These are phyloP conservation scores for Phalera bucephala DNA, from an alignment of 2,888 invertebrate genomes.

Conservation along the genomic window DNA sequence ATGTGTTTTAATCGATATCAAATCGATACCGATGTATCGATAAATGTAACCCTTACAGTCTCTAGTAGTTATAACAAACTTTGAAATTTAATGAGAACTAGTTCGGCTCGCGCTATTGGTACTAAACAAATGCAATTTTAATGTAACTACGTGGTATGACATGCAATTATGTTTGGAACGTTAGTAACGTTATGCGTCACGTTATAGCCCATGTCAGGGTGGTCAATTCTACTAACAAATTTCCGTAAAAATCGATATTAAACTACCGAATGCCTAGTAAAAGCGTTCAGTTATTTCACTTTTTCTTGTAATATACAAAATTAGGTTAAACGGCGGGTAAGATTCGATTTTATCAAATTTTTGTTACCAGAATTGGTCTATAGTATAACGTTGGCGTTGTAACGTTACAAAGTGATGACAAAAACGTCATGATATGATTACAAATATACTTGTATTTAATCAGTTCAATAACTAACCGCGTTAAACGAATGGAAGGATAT, in stretches of 20 bases:
- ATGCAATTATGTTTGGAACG: conserved; percentile 36
- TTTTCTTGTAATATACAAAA: too few species aligned
- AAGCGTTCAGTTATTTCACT: too few species aligned
- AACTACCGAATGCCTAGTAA: too few species aligned
- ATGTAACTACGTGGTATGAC: conserved; percentile 63
- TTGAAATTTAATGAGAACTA: conserved; percentile 64
- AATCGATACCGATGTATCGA: conserved; percentile 29
- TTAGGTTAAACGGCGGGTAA: too few species aligned
- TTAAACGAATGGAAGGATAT: conserved; percentile 62
- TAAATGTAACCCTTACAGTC: conserved; percentile 41
- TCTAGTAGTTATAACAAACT: conserved; percentile 52
- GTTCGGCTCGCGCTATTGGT: conserved; percentile 73
- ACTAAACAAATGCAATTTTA: conserved; percentile 76
- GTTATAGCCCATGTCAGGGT: conserved; percentile 18
- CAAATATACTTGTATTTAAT: conserved; percentile 31
- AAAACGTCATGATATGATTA: conserved; percentile 26
- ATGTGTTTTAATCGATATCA: conserved; percentile 35
- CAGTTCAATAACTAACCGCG: conserved; percentile 33
- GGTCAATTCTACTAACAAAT: too few species aligned
- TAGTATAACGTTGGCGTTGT: not conserved
- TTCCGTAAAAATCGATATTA: too few species aligned
- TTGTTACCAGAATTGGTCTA: too few species aligned
- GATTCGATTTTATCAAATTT: too few species aligned
- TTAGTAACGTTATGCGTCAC: conserved; percentile 11
- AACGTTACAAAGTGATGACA: not conserved